A percentile compares a stretch with the other conserved stretches of the same genome.
Evolutionary conservation across 2,113 vertebrate species (phyloP).

Genomic region (Charina bottae): DNA sequence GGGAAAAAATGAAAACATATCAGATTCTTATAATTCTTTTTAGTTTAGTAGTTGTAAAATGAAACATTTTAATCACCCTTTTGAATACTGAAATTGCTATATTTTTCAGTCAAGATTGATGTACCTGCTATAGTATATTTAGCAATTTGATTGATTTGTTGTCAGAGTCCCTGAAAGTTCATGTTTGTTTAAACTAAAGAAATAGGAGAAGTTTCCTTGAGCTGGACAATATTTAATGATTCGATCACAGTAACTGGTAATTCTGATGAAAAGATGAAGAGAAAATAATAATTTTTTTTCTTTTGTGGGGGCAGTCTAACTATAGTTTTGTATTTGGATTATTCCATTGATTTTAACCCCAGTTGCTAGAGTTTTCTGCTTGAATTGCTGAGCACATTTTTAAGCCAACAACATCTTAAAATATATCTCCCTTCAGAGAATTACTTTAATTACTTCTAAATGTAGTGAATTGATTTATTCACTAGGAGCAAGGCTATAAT

Average conservation of each 20-base stretch:
- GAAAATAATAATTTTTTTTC: not conserved
- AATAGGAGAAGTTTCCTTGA: constrained; percentile 34
- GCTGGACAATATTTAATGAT: not conserved
- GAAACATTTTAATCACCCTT: constrained; percentile 59
- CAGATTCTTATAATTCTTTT: constrained; percentile 30
- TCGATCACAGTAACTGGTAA: constrained; percentile 26
- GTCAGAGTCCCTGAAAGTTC: constrained; percentile 18
- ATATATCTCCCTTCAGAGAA: constrained; percentile 39
- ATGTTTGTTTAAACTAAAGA: constrained; percentile 19
- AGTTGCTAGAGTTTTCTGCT: constrained; percentile 49
- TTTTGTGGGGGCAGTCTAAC: not conserved
- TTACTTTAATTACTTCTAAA: constrained; percentile 12
- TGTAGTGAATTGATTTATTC: constrained; percentile 33
- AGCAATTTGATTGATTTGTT: constrained; percentile 14
- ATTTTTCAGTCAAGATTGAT: constrained; percentile 23
- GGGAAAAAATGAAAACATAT: constrained; percentile 41
- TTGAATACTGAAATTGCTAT: constrained; percentile 49
- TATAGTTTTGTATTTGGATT: constrained; percentile 38
- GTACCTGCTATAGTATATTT: constrained; percentile 18
- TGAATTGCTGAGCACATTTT: constrained; percentile 40
- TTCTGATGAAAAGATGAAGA: constrained; percentile 24
- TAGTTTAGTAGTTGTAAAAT: constrained; percentile 61
- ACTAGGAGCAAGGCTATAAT: constrained; percentile 10
- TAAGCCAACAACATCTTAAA: constrained; percentile 46
- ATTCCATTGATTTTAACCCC: constrained; percentile 54